A percentile compares a stretch with the other conserved stretches of the same genome.
phyloP scores from a whole-genome alignment of 2,113 vertebrate species.

The Nothobranchius furzeri region DNA sequence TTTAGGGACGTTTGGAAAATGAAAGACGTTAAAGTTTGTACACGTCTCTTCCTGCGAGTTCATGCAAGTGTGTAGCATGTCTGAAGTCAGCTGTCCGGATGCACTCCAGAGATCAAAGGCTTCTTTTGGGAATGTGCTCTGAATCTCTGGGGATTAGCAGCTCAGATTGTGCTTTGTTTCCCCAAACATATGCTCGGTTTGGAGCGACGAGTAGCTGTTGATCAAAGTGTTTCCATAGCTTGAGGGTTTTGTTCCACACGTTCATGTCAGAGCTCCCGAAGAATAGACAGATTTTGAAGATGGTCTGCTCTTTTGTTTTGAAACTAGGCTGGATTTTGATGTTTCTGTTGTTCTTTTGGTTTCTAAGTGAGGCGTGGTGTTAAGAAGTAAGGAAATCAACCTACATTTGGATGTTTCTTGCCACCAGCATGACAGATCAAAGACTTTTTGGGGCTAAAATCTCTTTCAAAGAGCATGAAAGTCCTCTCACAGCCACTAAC shows the following conservation, averaged over 20 bases:
- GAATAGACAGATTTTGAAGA: conserved; percentile 18
- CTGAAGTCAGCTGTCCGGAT: conserved; percentile 71
- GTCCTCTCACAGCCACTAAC: not conserved
- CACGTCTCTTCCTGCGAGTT: conserved; percentile 34
- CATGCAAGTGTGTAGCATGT: conserved; percentile 50
- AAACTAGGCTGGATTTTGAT: conserved; percentile 34
- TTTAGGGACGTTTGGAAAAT: conserved; percentile 26
- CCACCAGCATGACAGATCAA: not conserved
- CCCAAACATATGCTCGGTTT: conserved; percentile 66
- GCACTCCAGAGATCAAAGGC: conserved; percentile 79
- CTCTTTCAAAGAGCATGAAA: not conserved
- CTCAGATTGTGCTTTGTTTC: conserved; percentile 75
- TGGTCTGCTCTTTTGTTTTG: conserved; percentile 9
- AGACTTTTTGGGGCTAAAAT: conserved; percentile 1
- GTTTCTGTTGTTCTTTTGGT: conserved; percentile 5
- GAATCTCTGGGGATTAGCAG: conserved; percentile 77
- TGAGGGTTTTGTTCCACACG: conserved; percentile 40
- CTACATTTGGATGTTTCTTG: not conserved
- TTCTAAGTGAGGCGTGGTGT: conserved; percentile 8
- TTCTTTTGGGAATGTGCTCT: conserved; percentile 70
- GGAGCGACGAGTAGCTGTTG: conserved; percentile 55
- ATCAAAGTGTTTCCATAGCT: conserved; percentile 60
- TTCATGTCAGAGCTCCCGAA: conserved; percentile 36
- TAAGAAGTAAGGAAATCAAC: not conserved
- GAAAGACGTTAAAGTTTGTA: conserved; percentile 32